A percentile compares a stretch with the other conserved stretches of the same genome.
Evolutionary conservation across 2,888 invertebrate species (phyloP).

Genomic region (Coleophora deauratella): DNA sequence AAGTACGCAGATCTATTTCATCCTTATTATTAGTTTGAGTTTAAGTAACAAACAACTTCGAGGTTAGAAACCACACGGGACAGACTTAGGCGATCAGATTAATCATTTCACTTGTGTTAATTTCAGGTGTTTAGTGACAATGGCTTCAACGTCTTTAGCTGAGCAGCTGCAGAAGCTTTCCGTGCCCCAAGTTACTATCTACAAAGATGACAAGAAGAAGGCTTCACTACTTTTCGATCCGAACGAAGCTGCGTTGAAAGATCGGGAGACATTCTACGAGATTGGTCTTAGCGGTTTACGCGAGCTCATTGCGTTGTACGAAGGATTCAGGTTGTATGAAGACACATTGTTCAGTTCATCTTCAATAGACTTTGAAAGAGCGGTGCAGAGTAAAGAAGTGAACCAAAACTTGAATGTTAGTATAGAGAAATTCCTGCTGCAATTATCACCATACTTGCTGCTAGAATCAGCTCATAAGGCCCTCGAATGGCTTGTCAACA

Average conservation of each 20-base stretch:
- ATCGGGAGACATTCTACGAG: conserved; percentile 88
- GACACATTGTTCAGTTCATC: conserved; percentile 83
- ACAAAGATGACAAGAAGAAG: conserved; percentile 79
- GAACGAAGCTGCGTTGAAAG: conserved; percentile 90
- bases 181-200: conserved; percentile 81
- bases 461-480: conserved; percentile 89
- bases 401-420: conserved; percentile 84
- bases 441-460: conserved; percentile 91
- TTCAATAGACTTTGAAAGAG: conserved; percentile 86
- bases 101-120: too few relatives aligned
- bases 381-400: conserved; percentile 81
- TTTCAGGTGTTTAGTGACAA: conserved; percentile 12
- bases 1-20: too few relatives aligned
- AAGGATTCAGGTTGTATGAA: conserved; percentile 82
- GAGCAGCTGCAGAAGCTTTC: conserved; percentile 84
- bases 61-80: too few relatives aligned
- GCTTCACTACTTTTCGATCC: conserved; percentile 92
- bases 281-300: conserved; percentile 90
- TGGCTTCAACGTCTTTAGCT: conserved; percentile 80
- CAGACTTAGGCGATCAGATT: too few relatives aligned
- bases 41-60: too few relatives aligned
- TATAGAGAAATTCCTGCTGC: conserved; percentile 85
- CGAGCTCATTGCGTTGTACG: conserved; percentile 84
- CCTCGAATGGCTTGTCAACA: conserved; percentile 94
- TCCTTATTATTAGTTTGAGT: too few relatives aligned